Base-by-base conservation (phyloP, 53 echinoderm and acorn worm species). In the Glandiceps talaboti region DNA sequence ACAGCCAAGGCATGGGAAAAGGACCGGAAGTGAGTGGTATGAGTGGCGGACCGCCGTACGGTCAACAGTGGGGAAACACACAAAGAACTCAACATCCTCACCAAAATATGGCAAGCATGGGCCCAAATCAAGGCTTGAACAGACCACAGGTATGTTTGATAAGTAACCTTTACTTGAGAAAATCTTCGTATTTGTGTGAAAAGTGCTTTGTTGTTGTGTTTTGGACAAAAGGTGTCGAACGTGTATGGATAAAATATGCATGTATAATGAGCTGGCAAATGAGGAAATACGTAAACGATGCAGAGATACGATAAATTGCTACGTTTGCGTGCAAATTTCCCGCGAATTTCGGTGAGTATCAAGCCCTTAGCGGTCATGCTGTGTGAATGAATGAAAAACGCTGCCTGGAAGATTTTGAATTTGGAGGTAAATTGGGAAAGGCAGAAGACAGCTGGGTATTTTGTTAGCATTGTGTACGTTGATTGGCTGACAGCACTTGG, bases 1-100 rank as follows among this genome's bases (percentile, higher is more conserved):
- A 89, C 73, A 77, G 82, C 76, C 89, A 79, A 64, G 82, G 82
- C 76, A 85, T 89, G 89, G 83, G 74, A 64, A 82, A 85, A 80
- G 64, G 64, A 45, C 64, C 64, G 64, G 64, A 45, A 45, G 64
- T 45, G 64, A 45, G 64, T 20, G 64, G 6, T 45, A 45, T 45
- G 64, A 45, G 64, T 20, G 64, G 64, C 6, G 64, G 64, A 45
- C 6, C 64, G 64, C 64, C 64, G 64, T 45, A 45, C 64, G 64
- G 64, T 45, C 64, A 45, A 45, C 64, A 45, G 64, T 45, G 64
- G 64, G 64, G 64, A 20, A 45, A 45, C 64, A 45, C 64, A 45
- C 64, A 45, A 45, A 45, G 64, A 45, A 45, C 64, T 20, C 64
- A 45, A 45, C 64, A 45, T 45, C 64, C 64, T 45, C 64, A 45